A percentile compares a stretch with the other conserved stretches of the same genome.
Evolutionary conservation across 2,797 vertebrate genomes (phyloP).

Genomic region (Chiroxiphia lanceolata): DNA sequence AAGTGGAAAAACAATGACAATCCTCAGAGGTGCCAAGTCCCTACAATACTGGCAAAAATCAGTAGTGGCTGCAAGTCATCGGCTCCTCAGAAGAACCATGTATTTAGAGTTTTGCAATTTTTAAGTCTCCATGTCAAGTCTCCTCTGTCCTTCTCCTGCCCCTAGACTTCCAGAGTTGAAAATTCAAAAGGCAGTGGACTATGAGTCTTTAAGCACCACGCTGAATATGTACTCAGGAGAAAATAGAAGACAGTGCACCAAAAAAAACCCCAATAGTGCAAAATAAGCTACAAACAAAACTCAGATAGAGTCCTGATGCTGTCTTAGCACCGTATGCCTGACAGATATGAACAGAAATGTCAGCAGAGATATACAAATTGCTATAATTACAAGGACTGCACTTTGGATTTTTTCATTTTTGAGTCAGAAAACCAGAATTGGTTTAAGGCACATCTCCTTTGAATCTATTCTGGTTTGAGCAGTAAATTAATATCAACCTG

Average conservation of each 20-base stretch:
- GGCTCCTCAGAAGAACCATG: not conserved
- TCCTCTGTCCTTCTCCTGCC: rapidly evolving
- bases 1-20: not conserved
- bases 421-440: not conserved
- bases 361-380: not conserved
- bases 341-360: not conserved
- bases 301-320: not conserved
- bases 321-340: not conserved
- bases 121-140: not conserved
- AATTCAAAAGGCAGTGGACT: not conserved
- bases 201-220: not conserved
- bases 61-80: not conserved
- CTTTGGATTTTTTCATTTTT: not conserved
- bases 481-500: not conserved
- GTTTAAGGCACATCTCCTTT: not conserved
- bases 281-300: not conserved
- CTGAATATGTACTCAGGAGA: not conserved
- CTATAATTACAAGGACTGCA: not conserved
- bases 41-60: not conserved
- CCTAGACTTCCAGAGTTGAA: not conserved
- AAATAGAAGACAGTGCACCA: not conserved
- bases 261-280: rapidly evolving
- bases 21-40: not conserved
- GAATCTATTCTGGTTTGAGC: not conserved
- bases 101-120: not conserved